These are phyloP conservation scores for Drosophila sucinea DNA, from an alignment of 1,140 invertebrate genomes.

Conservation along the genomic window DNA sequence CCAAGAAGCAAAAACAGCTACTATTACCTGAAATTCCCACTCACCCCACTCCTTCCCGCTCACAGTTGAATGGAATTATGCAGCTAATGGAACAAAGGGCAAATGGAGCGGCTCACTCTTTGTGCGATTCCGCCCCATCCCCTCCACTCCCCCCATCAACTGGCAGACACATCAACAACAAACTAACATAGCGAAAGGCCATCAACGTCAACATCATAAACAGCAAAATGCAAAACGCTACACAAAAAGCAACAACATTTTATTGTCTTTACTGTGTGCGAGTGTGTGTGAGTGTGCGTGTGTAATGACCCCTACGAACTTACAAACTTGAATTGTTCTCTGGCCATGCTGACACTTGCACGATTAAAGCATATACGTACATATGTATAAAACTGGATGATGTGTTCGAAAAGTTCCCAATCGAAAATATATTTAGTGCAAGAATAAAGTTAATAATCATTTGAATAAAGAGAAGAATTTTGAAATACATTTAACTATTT, in stretches of 20 bases:
- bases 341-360: conserved; percentile 21
- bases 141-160: neutral
- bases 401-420: neutral
- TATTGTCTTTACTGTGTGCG: conserved; percentile 14
- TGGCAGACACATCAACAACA: conserved; percentile 13
- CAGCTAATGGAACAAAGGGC: conserved; percentile 10
- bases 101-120: conserved; percentile 5
- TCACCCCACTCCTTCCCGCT: neutral
- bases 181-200: conserved; percentile 16
- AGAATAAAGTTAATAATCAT: neutral
- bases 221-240: conserved; percentile 6
- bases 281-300: conserved; percentile 2
- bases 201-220: conserved; percentile 22
- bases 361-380: neutral
- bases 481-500: too few species aligned
- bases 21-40: neutral
- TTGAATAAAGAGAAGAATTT: neutral
- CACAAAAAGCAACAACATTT: conserved; percentile 21
- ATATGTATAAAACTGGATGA: neutral
- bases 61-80: conserved; percentile 10
- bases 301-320: conserved; percentile 21
- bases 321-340: conserved; percentile 11
- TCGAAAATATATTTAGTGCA: neutral
- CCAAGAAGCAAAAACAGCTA: neutral
- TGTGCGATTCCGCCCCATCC: neutral